These are phyloP conservation scores for Odontothrips loti DNA, from an alignment of 2,888 invertebrate species.

Conservation along the genomic window DNA sequence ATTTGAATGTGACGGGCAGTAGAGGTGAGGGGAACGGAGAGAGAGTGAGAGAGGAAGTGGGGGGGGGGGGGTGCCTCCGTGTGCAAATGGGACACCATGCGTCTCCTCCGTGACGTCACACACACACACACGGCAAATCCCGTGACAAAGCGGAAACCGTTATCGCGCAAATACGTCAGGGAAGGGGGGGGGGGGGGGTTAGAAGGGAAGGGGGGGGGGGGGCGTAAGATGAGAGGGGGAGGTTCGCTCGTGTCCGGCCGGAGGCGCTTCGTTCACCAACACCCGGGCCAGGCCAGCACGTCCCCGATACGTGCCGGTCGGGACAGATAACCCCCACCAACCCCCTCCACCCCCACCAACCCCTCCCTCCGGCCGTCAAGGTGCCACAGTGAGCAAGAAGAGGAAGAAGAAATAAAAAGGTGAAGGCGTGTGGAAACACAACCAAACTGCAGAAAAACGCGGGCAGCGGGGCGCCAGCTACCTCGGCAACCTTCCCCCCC, in stretches of 20 bases:
- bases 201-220: background rate
- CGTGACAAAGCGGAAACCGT: constrained; percentile 24
- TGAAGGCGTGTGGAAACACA: no score
- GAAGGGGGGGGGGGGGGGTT: background rate
- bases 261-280: background rate
- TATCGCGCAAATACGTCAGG: constrained; percentile 16
- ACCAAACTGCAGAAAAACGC: no score
- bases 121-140: background rate
- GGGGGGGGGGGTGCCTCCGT: background rate
- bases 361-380: no score
- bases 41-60: background rate
- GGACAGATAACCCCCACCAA: background rate
- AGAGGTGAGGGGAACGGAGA: background rate
- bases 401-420: no score
- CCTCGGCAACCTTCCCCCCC: no score
- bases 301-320: background rate
- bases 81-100: background rate
- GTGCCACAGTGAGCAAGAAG: no score
- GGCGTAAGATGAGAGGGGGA: background rate
- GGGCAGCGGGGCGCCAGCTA: no score
- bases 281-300: background rate
- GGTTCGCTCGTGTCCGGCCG: background rate
- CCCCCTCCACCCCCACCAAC: no score
- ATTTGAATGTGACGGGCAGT: no score
- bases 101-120: background rate